Evolutionary conservation across 2,888 invertebrate species (phyloP).

Genomic region (Poecilobothrus nobilitatus): DNA sequence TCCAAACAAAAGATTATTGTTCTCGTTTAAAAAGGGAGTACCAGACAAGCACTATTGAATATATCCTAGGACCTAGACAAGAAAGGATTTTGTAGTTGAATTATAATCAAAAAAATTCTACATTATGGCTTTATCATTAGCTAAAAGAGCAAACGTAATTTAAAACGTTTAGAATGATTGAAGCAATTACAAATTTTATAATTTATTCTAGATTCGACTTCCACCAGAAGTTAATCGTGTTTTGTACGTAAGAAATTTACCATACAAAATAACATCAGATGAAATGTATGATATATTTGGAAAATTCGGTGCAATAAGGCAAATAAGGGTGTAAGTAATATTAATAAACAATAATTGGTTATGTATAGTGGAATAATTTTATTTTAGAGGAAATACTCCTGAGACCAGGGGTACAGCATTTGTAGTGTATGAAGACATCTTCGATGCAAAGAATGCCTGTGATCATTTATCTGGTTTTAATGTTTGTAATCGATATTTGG

Average conservation of each 20-base stretch:
- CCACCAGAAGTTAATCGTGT: slow-evolving; percentile 99
- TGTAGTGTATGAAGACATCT: slow-evolving; percentile 99
- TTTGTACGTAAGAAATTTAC: slow-evolving; percentile 91
- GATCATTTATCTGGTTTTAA: slow-evolving; percentile 98
- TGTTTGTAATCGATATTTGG: slow-evolving; percentile 96
- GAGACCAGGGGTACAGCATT: slow-evolving; percentile 98
- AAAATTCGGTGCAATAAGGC: slow-evolving; percentile 97
- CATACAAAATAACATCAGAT: slow-evolving; percentile 98
- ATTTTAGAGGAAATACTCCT: slow-evolving; percentile 84
- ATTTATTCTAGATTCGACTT: slow-evolving; percentile 70
- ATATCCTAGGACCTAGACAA: too few relatives aligned
- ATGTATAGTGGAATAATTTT: slow-evolving; percentile 19
- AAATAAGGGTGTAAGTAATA: slow-evolving; percentile 86
- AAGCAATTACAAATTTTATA: not conserved
- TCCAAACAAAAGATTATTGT: too few relatives aligned
- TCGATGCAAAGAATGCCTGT: slow-evolving; percentile 99
- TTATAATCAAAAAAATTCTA: too few relatives aligned
- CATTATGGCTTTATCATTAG: not conserved
- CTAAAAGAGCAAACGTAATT: not conserved
- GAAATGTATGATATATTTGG: slow-evolving; percentile 99
- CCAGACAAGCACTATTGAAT: too few relatives aligned
- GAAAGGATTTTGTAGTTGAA: too few relatives aligned
- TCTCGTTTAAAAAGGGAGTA: too few relatives aligned
- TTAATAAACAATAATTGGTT: too few relatives aligned
- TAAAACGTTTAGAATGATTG: not conserved